Evolutionary conservation across 2,113 vertebrate species (phyloP).

Genomic region (Cyanoramphus novaezelandiae): DNA sequence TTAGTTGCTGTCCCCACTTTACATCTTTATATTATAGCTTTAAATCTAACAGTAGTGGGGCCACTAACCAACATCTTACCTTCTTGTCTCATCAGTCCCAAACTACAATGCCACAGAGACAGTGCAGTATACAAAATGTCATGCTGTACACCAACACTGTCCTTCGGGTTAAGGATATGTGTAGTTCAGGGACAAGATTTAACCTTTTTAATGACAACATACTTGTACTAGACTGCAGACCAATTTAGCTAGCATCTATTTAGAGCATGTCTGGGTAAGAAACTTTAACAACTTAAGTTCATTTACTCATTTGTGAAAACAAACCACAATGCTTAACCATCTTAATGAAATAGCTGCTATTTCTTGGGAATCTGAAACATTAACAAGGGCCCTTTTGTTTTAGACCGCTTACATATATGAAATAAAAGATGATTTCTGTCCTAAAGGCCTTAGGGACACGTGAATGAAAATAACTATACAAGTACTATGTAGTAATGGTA

Average conservation of each 20-base stretch:
- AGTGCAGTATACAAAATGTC: neutral
- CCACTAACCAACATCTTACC: slow-evolving; percentile 29
- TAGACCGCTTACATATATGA: neutral
- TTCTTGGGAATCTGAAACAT: neutral
- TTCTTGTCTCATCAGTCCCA: slow-evolving; percentile 13
- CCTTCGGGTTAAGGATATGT: neutral
- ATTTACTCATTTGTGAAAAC: neutral
- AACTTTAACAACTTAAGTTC: neutral
- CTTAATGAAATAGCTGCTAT: neutral
- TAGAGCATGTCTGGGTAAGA: neutral
- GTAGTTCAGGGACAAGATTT: neutral
- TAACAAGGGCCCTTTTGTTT: neutral
- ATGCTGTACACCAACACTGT: neutral
- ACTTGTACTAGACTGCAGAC: neutral
- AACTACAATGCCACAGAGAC: slow-evolving; percentile 1
- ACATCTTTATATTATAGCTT: neutral
- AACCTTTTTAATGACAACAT: neutral
- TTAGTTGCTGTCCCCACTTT: neutral
- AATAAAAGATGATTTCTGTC: slow-evolving; percentile 21
- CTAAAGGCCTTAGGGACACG: neutral
- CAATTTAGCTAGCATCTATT: neutral
- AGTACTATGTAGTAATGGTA: slow-evolving; percentile 34
- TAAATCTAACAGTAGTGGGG: neutral
- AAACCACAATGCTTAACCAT: neutral
- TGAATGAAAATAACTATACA: slow-evolving; percentile 46